Conservation (phyloP, 2,797 vertebrate species). For the Anisognathus igniventris region DNA sequence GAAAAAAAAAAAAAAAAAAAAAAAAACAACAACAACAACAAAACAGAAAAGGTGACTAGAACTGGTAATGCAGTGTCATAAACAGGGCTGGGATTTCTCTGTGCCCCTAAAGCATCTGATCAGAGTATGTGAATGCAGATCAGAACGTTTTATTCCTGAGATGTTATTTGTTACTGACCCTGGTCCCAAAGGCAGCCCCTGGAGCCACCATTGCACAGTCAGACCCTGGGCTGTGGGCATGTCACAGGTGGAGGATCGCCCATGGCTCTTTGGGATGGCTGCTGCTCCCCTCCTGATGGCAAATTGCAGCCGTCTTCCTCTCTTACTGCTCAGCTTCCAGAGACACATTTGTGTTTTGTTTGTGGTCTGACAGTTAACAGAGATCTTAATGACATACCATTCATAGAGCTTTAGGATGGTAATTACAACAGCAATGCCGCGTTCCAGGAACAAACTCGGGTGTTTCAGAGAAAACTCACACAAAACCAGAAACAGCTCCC, state of each 20-base stretch:
- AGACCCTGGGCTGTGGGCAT: neutral
- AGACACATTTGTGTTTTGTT: neutral
- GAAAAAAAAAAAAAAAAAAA: neutral
- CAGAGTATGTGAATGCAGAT: neutral
- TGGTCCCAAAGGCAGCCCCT: neutral
- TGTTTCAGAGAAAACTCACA: constrained; percentile 4
- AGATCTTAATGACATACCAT: accelerated
- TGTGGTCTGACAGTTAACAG: neutral
- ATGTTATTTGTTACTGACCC: neutral
- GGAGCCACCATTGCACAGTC: accelerated
- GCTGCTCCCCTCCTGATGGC: neutral
- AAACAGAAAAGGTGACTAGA: neutral
- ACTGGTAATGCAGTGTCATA: neutral
- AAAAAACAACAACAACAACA: too few species aligned
- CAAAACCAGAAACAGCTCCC: neutral
- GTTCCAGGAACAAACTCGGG: neutral
- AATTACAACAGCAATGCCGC: neutral
- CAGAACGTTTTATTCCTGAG: neutral
- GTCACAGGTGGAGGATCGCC: neutral
- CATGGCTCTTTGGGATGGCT: neutral
- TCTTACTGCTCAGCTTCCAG: neutral
- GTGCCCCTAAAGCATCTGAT: neutral
- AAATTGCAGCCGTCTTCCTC: neutral
- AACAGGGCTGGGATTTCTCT: neutral
- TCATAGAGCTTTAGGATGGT: neutral